Base-by-base conservation (phyloP, 2,113 vertebrate species). In the Oreochromis spilurus region DNA sequence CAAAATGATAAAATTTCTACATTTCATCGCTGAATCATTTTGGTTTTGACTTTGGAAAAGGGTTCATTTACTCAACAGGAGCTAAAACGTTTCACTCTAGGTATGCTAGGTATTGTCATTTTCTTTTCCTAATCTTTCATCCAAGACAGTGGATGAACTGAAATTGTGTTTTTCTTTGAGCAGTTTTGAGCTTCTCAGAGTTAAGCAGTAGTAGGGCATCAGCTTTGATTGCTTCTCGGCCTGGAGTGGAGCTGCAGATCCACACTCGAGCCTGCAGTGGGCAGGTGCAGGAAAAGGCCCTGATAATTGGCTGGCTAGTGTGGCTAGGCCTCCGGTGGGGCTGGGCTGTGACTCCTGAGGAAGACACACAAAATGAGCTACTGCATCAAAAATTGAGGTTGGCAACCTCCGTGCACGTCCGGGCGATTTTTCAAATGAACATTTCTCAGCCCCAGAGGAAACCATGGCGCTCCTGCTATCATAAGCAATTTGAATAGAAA, bases 331-430 rank as follows among this genome's bases (percentile, higher is more conserved):
- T 84, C 90, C 60, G 54, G 72, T 90, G 92, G 91, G 88, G 84
- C 86, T 80, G 70, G 84, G 81, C 70, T 58, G 75, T 19, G 84
- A 91, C 89, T 93, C 86, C 53, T 26, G 91, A 91, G 89, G 82
- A 94, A 92, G 89, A 92, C 84, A 87, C 90, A 91, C 91, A 93
- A 94, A 96, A 95, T 93, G 93, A 94, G 93, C 92, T 86, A 92
- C 94, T 93, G 93, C 94, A 92, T 93, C 88, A 94, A 93, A 96
- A 96, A 96, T 94, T 92, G 94, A 95, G 95, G 94, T 95, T 96
- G 95, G 91, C 94, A 95, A 95, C 95, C 95, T 91, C 93, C 75
- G 16, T 88, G 90, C 93, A 94, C 91, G 87, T 93, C 93, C 82
- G 89, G 89, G 87, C 84, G 57, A 95, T 96, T 95, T 94, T 95